Base-by-base conservation (phyloP, 2,888 invertebrate genomes). In the Cheilosia impressa region DNA sequence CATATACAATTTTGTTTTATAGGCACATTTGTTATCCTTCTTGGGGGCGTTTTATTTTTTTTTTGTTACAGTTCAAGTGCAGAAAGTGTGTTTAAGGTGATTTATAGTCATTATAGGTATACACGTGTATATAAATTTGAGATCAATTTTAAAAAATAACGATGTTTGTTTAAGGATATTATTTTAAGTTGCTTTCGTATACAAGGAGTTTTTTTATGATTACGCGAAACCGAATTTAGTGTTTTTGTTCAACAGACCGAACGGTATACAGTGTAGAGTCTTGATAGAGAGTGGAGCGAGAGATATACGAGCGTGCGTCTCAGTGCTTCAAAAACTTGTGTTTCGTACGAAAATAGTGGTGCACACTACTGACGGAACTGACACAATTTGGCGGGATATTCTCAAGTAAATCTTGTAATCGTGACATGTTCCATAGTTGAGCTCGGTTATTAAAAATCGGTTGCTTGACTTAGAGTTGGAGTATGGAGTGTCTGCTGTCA, bases 121-220 rank as follows among this genome's bases (percentile, higher is more conserved):
- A 84, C 84, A 84, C 75, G 84, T 84, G 85, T 85, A 77, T 81
- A 68, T 73, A 84, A 80, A 82, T 80, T 85, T 81, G 85, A 85
- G 85, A 85, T 85, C 85, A 81, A 79, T 80, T 84, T 78, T 34
- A 88, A 89, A 89, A 90, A 89, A 53, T 60, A 69, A 80, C 73
- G 50, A 75, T 73, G 53, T 60, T 52, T 27, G 38, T 27, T 27
- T 27, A 27, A 27, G 27, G 27, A 27, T 55, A 72, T 72, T 63
- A 41, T 73, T 52, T 79, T 79, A 80, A 60, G 84, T 85, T 85
- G 84, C 80, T 81, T 73, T 90, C 90, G 90, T 90, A 90, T 90
- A 90, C 90, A 90, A 89, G 89, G 71, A 65, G 77, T 81, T 71
- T 80, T 45, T 66, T 66, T 52, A 22, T 65, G 53, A 45, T 52